Conservation (phyloP, 2,113 vertebrate species). For the Thalassoma bifasciatum region DNA sequence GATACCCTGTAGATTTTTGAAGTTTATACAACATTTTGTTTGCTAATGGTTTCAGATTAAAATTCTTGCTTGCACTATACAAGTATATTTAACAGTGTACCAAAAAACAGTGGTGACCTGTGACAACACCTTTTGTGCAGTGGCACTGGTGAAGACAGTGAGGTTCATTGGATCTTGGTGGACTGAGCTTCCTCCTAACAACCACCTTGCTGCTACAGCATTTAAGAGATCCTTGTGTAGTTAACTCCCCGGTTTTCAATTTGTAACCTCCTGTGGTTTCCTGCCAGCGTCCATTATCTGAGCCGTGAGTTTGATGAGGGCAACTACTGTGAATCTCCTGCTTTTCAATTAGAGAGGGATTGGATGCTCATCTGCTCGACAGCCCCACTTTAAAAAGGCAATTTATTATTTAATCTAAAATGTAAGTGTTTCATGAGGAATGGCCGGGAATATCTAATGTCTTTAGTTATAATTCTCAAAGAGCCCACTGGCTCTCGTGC, state of each 20-base stretch:
- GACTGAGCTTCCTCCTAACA: neutral
- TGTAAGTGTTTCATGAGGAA: slow-evolving; percentile 38
- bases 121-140: too few species aligned
- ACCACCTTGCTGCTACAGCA: slow-evolving; percentile 11
- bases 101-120: too few species aligned
- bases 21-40: too few species aligned
- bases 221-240: slow-evolving; percentile 33
- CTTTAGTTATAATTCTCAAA: slow-evolving; percentile 38
- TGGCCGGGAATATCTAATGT: slow-evolving; percentile 35
- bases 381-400: slow-evolving; percentile 46
- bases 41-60: too few species aligned
- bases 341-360: slow-evolving; percentile 41
- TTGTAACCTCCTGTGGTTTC: slow-evolving; percentile 45
- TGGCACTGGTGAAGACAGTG: neutral
- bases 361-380: slow-evolving; percentile 51
- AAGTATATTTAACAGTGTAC: too few species aligned
- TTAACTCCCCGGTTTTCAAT: slow-evolving; percentile 39
- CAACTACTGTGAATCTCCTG: slow-evolving; percentile 53
- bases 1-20: too few species aligned
- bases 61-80: too few species aligned
- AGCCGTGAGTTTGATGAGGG: slow-evolving; percentile 40
- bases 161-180: neutral
- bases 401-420: slow-evolving; percentile 53
- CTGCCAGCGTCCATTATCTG: slow-evolving; percentile 53
- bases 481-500: slow-evolving; percentile 17